Evolutionary conservation across 2,113 vertebrate species (phyloP).

Genomic region (Sarotherodon lohbergeri): DNA sequence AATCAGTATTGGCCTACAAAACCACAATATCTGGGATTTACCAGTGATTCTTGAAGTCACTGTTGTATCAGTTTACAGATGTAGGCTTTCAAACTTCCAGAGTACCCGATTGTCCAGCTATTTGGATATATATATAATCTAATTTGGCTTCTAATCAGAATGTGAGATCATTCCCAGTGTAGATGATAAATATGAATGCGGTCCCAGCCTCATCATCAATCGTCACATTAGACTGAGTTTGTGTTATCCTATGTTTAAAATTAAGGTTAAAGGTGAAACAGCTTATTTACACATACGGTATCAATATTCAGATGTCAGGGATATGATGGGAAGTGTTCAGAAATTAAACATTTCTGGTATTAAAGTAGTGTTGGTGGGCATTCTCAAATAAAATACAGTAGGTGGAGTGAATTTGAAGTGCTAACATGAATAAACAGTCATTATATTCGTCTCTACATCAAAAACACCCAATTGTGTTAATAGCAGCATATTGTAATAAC

Average conservation of each 20-base stretch:
- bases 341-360: neutral
- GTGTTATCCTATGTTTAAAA: conserved; percentile 43
- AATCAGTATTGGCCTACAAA: neutral
- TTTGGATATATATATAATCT: neutral
- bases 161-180: conserved; percentile 1
- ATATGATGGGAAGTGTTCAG: neutral
- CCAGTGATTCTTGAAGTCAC: neutral
- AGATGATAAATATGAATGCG: neutral
- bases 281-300: neutral
- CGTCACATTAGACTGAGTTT: neutral
- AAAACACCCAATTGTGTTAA: neutral
- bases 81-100: neutral
- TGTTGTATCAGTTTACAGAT: neutral
- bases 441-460: neutral
- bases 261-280: conserved; percentile 26
- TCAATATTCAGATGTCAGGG: neutral
- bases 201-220: neutral
- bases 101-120: neutral
- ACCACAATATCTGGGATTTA: neutral
- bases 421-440: neutral
- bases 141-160: neutral
- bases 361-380: neutral
- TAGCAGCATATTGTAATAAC: neutral
- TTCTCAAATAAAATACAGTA: neutral
- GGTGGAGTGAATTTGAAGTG: neutral